Evolutionary conservation across 2,888 invertebrate genomes (phyloP).

Genomic region (Sesia apiformis): DNA sequence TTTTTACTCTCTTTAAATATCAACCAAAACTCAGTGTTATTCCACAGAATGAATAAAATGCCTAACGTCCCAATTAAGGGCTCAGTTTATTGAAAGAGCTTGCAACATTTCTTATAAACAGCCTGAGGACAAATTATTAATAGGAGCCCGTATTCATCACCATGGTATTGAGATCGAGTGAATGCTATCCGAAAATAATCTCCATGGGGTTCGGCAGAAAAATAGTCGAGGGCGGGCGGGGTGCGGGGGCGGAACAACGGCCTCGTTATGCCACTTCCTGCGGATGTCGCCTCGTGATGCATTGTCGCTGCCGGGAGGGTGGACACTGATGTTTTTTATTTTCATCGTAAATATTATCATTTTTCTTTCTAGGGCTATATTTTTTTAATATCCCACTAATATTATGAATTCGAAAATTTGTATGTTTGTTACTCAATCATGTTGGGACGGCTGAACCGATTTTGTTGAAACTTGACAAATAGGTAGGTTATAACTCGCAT

Average conservation of each 20-base stretch:
- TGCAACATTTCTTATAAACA: constrained; percentile 6
- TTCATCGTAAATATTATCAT: constrained; percentile 51
- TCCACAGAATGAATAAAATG: neutral
- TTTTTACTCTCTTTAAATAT: neutral
- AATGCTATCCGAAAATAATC: constrained; percentile 58
- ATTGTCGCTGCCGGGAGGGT: constrained; percentile 61
- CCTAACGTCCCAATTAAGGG: no score
- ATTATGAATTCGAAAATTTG: no score
- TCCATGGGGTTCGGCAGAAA: constrained; percentile 31
- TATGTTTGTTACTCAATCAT: no score
- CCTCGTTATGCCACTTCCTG: constrained; percentile 68
- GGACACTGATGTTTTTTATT: constrained; percentile 59
- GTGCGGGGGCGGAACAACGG: constrained; percentile 53
- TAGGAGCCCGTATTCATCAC: constrained; percentile 60
- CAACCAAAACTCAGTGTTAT: neutral
- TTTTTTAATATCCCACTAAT: no score
- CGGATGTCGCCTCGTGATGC: constrained; percentile 68
- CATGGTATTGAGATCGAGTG: constrained; percentile 53
- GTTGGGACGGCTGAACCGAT: no score
- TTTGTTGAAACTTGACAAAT: no score
- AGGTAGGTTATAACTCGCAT: no score
- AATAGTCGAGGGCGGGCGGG: constrained; percentile 18
- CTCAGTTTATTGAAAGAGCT: no score
- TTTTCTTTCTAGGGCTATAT: neutral
- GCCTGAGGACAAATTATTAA: constrained; percentile 59